A percentile compares a stretch with the other conserved stretches of the same genome.
Conservation (phyloP, 2,113 vertebrate genomes). For the Triplophysa dalaica region DNA sequence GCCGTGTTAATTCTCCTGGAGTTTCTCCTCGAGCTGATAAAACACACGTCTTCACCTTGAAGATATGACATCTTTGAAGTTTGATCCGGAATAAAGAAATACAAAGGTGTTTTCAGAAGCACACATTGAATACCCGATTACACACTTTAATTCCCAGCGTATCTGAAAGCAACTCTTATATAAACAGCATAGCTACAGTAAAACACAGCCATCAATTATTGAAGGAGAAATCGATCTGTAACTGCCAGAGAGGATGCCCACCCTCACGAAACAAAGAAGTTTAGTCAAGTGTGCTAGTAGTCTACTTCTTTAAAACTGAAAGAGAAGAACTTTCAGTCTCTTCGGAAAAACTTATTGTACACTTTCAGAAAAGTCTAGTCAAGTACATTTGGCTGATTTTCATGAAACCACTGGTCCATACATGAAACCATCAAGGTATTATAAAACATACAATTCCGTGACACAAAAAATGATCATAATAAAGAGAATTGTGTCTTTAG, state of each 20-base stretch:
- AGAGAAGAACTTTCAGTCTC: too few relatives aligned
- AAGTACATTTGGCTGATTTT: too few relatives aligned
- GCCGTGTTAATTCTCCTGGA: conserved; percentile 22
- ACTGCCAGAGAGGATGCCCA: not conserved
- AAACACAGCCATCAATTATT: conserved; percentile 12
- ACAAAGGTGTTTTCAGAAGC: conserved; percentile 47
- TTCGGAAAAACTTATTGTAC: too few relatives aligned
- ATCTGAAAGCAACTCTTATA: conserved; percentile 1
- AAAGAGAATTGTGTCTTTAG: too few relatives aligned
- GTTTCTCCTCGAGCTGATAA: conserved; percentile 28
- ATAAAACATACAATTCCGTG: too few relatives aligned
- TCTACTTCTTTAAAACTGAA: too few relatives aligned
- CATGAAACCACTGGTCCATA: too few relatives aligned
- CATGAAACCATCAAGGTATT: too few relatives aligned
- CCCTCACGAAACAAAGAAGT: too few relatives aligned
- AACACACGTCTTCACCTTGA: conserved; percentile 44
- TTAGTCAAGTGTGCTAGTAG: too few relatives aligned
- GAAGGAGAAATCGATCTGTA: conserved; percentile 18
- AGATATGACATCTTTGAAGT: conserved; percentile 49
- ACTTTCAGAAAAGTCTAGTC: too few relatives aligned
- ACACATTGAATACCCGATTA: conserved; percentile 44
- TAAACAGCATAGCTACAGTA: conserved; percentile 12
- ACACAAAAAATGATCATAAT: too few relatives aligned
- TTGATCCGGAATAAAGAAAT: conserved; percentile 33
- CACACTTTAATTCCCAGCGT: conserved; percentile 30